Conservation (phyloP, 2,797 vertebrate genomes). For the Eremophila alpestris region DNA sequence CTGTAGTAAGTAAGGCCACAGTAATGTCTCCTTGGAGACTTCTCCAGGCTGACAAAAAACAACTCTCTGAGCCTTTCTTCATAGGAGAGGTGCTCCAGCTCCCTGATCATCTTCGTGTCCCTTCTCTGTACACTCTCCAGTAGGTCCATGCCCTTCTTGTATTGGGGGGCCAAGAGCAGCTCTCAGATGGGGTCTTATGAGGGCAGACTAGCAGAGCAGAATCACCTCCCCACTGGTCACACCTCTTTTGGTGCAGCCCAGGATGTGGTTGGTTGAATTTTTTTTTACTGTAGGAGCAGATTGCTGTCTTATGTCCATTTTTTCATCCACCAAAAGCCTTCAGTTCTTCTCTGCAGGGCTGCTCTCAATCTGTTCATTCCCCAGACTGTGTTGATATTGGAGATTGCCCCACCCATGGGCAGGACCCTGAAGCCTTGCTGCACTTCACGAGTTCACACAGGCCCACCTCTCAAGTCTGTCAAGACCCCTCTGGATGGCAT, state of each 20-base stretch:
- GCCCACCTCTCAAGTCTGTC: neutral
- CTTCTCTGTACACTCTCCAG: neutral
- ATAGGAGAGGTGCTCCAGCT: neutral
- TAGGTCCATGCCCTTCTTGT: neutral
- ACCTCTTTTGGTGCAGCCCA: neutral
- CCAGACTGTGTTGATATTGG: too few relatives aligned
- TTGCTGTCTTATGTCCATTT: neutral
- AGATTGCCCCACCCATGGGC: neutral
- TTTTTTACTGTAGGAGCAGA: neutral
- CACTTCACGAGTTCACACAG: neutral
- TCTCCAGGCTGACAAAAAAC: neutral
- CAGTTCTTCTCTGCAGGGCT: neutral
- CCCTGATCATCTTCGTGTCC: accelerated
- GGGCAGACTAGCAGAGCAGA: neutral
- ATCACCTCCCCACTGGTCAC: neutral
- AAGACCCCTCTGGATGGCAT: neutral
- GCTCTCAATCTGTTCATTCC: neutral
- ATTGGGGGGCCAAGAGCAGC: neutral
- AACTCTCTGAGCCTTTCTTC: neutral
- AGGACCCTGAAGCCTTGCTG: neutral
- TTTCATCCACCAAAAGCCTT: neutral
- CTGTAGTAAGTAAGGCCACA: neutral
- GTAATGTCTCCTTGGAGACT: neutral
- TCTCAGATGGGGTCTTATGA: neutral
- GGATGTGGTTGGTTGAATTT: neutral